Percentiles rank a stretch among this genome's conserved stretches.
These are phyloP conservation scores for Ianthella basta DNA, from an alignment of 37 sponge, comb jelly and placozoan genomes.

Conservation along the genomic window DNA sequence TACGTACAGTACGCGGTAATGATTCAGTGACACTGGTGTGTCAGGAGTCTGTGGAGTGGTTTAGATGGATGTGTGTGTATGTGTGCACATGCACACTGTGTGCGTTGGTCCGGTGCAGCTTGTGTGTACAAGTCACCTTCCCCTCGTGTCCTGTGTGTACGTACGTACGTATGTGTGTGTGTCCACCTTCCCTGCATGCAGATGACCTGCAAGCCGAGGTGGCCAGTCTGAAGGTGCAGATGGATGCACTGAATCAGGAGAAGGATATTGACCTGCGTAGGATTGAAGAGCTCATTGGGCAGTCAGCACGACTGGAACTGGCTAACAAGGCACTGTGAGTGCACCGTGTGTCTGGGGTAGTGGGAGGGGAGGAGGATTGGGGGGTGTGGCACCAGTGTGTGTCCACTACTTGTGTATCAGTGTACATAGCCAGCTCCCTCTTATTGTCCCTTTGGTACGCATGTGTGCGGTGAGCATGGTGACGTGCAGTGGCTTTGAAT, in stretches of 20 bases:
- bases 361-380: too few species aligned
- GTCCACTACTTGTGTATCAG: too few species aligned
- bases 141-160: not conserved
- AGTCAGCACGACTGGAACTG: slow-evolving; percentile 71
- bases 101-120: too few species aligned
- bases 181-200: not conserved
- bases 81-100: too few species aligned
- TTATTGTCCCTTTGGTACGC: too few species aligned
- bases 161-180: slow-evolving; percentile 15
- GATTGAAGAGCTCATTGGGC: slow-evolving; percentile 72
- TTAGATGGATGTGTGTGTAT: too few species aligned
- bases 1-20: not conserved
- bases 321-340: slow-evolving; percentile 73
- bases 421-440: too few species aligned
- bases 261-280: slow-evolving; percentile 78
- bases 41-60: too few species aligned
- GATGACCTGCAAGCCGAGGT: slow-evolving; percentile 66
- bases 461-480: too few species aligned
- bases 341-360: not conserved
- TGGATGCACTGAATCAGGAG: slow-evolving; percentile 83
- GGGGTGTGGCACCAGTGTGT: too few species aligned
- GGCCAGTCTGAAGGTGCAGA: slow-evolving; percentile 66
- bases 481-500: too few species aligned
- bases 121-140: too few species aligned
- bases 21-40: not conserved